These are phyloP conservation scores for Ommatoiulus sabulosus DNA, from an alignment of 2,888 invertebrate species.

Conservation along the genomic window DNA sequence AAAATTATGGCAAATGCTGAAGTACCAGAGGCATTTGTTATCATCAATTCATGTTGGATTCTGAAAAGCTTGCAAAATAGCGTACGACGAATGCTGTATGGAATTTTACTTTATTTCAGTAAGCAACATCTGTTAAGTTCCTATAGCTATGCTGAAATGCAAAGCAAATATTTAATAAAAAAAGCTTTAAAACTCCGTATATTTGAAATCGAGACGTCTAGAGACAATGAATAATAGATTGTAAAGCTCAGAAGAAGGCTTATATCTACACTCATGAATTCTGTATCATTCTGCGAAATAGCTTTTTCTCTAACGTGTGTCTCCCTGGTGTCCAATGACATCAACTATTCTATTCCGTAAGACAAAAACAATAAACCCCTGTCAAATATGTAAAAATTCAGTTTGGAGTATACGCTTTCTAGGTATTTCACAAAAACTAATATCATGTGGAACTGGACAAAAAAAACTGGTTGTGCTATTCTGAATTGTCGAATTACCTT, in stretches of 20 bases:
- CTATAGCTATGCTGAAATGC: no score
- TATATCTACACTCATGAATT: background rate
- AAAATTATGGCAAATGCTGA: no score
- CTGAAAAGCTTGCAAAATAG: no score
- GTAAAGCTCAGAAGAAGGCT: background rate
- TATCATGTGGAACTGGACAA: background rate
- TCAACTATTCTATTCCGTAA: background rate
- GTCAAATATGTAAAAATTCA: background rate
- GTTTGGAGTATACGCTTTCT: background rate
- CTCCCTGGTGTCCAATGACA: background rate
- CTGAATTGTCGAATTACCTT: background rate
- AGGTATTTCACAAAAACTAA: background rate
- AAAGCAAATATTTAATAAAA: no score
- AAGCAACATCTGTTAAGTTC: no score
- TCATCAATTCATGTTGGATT: no score
- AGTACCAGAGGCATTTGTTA: no score
- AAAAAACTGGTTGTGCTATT: background rate
- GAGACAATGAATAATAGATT: slow-evolving; percentile 7
- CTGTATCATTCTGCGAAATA: background rate
- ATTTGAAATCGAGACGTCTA: background rate
- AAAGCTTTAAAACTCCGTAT: no score
- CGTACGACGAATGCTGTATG: no score
- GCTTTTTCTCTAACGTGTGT: background rate
- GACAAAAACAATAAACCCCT: background rate
- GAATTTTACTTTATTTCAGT: no score